phyloP scores from a whole-genome alignment of 2,888 invertebrate species.

The Scelioninae gen. 1 region DNA sequence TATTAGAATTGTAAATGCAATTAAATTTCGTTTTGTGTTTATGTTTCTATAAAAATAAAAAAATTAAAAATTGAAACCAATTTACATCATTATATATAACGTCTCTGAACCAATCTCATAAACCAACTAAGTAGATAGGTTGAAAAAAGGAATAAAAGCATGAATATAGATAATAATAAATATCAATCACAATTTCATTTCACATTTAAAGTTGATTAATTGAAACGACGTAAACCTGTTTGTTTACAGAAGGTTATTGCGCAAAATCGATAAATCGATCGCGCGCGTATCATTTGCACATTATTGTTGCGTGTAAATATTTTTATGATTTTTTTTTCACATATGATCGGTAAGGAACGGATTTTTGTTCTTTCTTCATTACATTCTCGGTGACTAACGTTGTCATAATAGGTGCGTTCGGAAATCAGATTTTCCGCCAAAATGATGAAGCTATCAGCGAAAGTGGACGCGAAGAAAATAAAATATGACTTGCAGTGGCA shows the following conservation, averaged over 20 bases:
- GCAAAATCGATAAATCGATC: conserved; percentile 52
- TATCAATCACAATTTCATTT: conserved; percentile 42
- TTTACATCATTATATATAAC: no score
- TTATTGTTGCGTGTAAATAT: conserved; percentile 24
- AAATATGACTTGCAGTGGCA: conserved; percentile 73
- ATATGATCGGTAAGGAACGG: background rate
- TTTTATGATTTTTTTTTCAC: conserved; percentile 16
- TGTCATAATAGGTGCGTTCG: conserved; percentile 9
- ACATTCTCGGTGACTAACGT: background rate
- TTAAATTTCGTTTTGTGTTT: no score
- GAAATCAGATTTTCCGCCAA: conserved; percentile 64
- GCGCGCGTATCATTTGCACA: conserved; percentile 19
- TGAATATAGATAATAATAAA: conserved; percentile 44
- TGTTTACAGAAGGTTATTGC: conserved; percentile 43
- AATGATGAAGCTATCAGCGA: conserved; percentile 78
- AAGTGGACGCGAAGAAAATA: conserved; percentile 75
- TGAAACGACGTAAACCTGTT: conserved; percentile 48
- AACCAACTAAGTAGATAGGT: conserved; percentile 20
- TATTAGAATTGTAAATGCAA: no score
- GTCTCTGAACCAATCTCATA: conserved; percentile 7
- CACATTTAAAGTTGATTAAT: conserved; percentile 45
- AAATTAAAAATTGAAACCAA: no score
- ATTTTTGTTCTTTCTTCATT: background rate
- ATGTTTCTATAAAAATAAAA: no score
- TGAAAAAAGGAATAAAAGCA: conserved; percentile 42